These are phyloP conservation scores for Apocheima hispidaria DNA, from an alignment of 2,888 invertebrate species.

Conservation along the genomic window DNA sequence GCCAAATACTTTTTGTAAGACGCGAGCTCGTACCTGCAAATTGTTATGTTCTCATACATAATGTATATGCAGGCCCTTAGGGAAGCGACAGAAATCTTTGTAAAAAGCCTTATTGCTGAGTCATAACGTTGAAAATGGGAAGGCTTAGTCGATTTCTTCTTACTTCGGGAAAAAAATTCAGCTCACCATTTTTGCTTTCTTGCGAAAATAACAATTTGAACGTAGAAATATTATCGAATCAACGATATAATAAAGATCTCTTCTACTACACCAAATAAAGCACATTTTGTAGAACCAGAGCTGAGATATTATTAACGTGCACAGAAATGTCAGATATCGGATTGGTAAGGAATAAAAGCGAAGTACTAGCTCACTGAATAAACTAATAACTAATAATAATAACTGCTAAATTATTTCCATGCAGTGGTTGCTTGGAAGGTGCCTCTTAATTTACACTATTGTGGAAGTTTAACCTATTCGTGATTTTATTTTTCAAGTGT, in stretches of 20 bases:
- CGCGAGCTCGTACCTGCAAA: constrained; percentile 27
- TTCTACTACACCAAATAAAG: neutral
- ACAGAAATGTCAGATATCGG: too few relatives aligned
- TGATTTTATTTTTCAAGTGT: too few relatives aligned
- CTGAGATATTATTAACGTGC: too few relatives aligned
- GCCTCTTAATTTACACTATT: too few relatives aligned
- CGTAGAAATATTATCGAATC: constrained; percentile 18
- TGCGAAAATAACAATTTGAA: constrained; percentile 24
- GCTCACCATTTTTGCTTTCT: constrained; percentile 18
- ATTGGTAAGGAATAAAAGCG: too few relatives aligned
- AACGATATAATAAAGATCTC: constrained; percentile 10
- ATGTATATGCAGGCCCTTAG: constrained; percentile 17
- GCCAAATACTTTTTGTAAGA: constrained; percentile 31
- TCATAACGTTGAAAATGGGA: constrained; percentile 15
- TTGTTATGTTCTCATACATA: constrained; percentile 32
- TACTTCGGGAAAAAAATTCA: neutral
- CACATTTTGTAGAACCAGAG: neutral
- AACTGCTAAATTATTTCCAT: too few relatives aligned
- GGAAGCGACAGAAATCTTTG: neutral
- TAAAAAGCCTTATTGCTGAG: neutral
- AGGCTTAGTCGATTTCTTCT: neutral
- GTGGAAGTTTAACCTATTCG: too few relatives aligned
- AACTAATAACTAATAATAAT: too few relatives aligned
- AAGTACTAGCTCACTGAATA: too few relatives aligned
- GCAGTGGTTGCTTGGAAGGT: too few relatives aligned